Evolutionary conservation across 2,888 invertebrate species (phyloP).

Genomic region (Phytoseiulus persimilis): DNA sequence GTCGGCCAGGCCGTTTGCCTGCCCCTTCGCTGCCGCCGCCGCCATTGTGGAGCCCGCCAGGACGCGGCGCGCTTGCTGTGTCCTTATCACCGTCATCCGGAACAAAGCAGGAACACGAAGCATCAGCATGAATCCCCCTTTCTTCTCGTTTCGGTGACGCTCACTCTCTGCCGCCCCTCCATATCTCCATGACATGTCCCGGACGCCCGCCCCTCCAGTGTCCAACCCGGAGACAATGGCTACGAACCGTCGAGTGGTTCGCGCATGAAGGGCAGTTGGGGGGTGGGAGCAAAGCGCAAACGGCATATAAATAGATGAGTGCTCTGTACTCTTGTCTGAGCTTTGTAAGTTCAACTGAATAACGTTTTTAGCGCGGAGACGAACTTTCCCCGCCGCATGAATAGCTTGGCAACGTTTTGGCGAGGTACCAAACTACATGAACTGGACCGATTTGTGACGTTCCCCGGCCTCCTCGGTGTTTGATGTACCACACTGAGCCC

Average conservation of each 20-base stretch:
- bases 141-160: no score
- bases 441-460: background rate
- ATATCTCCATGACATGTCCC: background rate
- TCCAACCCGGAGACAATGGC: background rate
- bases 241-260: background rate
- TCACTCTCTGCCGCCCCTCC: background rate
- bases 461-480: background rate
- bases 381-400: background rate
- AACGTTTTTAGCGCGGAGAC: background rate
- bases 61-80: background rate
- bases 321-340: background rate
- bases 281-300: background rate
- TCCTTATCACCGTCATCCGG: background rate
- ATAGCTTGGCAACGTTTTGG: background rate
- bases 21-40: background rate
- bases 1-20: background rate
- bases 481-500: no score
- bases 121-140: background rate
- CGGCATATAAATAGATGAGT: constrained; percentile 5
- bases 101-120: background rate
- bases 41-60: background rate
- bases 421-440: background rate
- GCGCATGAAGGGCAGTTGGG: background rate
- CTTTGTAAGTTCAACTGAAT: background rate
- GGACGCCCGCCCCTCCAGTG: background rate